Evolutionary conservation across 1,140 invertebrate species (phyloP), one percentile per base, ranked within the genome.

Genomic region (Zaprionus taronus): DNA sequence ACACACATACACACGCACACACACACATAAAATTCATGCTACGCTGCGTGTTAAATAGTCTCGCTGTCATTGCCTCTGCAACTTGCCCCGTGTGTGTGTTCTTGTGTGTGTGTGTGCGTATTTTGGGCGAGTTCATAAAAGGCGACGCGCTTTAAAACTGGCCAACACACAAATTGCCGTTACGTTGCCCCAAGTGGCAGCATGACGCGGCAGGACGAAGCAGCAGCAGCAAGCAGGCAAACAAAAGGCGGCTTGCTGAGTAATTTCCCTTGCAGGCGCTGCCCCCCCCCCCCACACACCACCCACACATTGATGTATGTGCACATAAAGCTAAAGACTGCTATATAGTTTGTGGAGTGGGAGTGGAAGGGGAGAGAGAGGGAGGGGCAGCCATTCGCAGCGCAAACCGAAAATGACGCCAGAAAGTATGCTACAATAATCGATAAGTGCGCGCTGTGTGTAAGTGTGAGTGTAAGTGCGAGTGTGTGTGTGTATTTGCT

Each of bases 391-490:
- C 6, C 17, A 7, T 47, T 51, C 20, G 47, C 47, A 51, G 47
- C 47, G 20, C 47, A 51, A 64, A 49, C 47, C 28, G 36, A 60
- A 65, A 72, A 79, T 77, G 64, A 82, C 85, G 85, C 81, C 76
- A 64, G 72, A 77, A 89, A 89, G 85, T 89, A 90, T 89, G 81
- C 85, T 90, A 82, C 85, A 89, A 85, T 90, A 89, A 89, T 89
- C 85, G 72, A 89, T 89, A 89, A 79, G 61, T 64, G 38, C 71
- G 53, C 57, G 34, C 26, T 38, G 41, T 15, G 28, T 53, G 9
- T 24, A 44, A 51, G 51, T 56, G 51, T 34, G 55, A 22, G 5
- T 71, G n/a, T n/a, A n/a, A n/a, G n/a, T n/a, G n/a, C n/a, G n/a
- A n/a, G 28, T 61, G 28, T 58, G 62, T n/a, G 36, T 60, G 36